phyloP scores from a whole-genome alignment of 2,888 invertebrate species.

The Pollenia labialis region DNA sequence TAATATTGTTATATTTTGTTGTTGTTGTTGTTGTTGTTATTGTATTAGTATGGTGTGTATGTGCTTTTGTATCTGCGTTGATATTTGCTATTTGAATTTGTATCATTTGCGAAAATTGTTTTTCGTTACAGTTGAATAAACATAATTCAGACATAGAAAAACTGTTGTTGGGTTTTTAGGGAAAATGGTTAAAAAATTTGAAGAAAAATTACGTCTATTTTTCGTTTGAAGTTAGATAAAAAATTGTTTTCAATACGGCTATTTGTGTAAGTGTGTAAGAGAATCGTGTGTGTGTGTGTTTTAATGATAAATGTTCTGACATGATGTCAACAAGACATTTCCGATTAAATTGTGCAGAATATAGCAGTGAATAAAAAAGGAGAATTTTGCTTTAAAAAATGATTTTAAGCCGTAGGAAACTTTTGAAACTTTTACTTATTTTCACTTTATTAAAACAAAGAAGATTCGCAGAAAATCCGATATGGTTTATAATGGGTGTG shows the following conservation, averaged over 20 bases:
- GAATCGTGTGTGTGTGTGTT: slow-evolving; percentile 58
- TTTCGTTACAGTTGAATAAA: slow-evolving; percentile 83
- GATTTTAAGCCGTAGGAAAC: neutral
- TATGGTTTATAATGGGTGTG: too few species aligned
- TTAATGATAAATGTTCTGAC: slow-evolving; percentile 77
- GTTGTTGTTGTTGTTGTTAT: neutral
- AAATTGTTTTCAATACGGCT: slow-evolving; percentile 46
- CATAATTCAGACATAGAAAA: slow-evolving; percentile 73
- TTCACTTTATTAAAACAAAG: too few species aligned
- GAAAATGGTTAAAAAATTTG: slow-evolving; percentile 35
- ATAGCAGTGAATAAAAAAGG: neutral
- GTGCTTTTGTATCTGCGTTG: slow-evolving; percentile 29
- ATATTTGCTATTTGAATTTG: slow-evolving; percentile 62
- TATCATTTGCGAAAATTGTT: slow-evolving; percentile 81
- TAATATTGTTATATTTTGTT: slow-evolving; percentile 73
- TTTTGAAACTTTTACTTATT: neutral
- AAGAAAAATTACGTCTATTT: slow-evolving; percentile 61
- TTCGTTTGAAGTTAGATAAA: slow-evolving; percentile 46
- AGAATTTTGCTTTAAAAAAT: neutral
- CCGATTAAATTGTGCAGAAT: slow-evolving; percentile 67
- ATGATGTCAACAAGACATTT: slow-evolving; percentile 77
- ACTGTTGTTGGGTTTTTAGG: neutral
- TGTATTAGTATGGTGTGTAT: slow-evolving; percentile 8
- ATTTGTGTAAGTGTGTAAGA: slow-evolving; percentile 37
- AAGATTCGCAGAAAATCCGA: too few species aligned